Base-by-base conservation (phyloP, 2,888 invertebrate genomes). In the Caenorhabditis doughertyi region DNA sequence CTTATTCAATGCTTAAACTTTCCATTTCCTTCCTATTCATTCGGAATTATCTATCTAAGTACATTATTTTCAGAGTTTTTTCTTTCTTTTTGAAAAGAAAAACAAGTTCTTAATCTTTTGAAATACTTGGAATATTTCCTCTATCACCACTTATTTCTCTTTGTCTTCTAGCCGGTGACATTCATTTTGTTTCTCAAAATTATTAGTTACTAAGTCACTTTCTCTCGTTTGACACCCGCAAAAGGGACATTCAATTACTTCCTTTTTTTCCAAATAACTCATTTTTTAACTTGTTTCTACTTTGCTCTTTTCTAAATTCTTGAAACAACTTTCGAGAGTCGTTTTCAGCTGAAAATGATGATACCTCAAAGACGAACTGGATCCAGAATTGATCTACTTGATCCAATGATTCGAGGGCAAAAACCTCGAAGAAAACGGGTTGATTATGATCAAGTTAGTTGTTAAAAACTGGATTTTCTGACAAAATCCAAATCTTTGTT, bases 401-500 rank as follows among this genome's bases (percentile, higher is more conserved):
- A 79, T 79, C 79, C 71, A 53, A 25, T 65, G 39, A 62, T 79
- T 58, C 72, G 79, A 29, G 71, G 71, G 23, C 77, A 79, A 49
- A 67, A 62, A 29, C 68, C 53, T 25, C 60, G 73, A 0, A 49
- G 68, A 53, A 81, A 74, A 70, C 60, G 68, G 53, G 73, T 68
- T 56, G 80, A 81, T 62, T 81, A 81, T 70, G 80, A 81, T 70
- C 73, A 81, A 68, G 80, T 80, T 65, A 21, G 64, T 71, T 35
- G 11, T 9, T 8, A 39, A 27, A 18, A 21, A 39, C 25, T 35
- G 11, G 25, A 18, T 9, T 21, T 21, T 29, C n/a, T n/a, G n/a
- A n/a, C n/a, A n/a, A n/a, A n/a, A n/a, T n/a, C n/a, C n/a, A n/a
- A n/a, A n/a, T n/a, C n/a, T n/a, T n/a, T n/a, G n/a, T n/a, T n/a